Percentiles rank a stretch among this genome's conserved stretches.
phyloP scores from a whole-genome alignment of 2,113 vertebrate species.

The Tamias sibiricus region DNA sequence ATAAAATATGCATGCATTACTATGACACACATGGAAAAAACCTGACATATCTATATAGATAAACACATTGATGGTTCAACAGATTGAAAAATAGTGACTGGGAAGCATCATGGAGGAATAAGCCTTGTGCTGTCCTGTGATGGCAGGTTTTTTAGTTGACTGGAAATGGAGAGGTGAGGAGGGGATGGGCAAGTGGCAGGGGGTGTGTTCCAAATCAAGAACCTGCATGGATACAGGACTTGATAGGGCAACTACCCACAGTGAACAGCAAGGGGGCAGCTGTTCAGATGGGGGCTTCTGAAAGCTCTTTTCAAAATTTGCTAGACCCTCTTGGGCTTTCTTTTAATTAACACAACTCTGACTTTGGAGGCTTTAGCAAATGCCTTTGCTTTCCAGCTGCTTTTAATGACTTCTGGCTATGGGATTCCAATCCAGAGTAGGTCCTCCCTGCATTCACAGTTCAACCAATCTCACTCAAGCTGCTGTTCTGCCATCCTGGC shows the following conservation, averaged over 20 bases:
- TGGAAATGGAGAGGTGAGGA: not conserved
- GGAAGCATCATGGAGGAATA: not conserved
- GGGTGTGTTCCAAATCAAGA: not conserved
- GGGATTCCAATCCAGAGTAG: constrained; percentile 14
- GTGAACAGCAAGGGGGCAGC: not conserved
- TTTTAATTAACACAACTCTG: constrained; percentile 61
- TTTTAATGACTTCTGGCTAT: constrained; percentile 36
- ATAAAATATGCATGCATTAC: constrained; percentile 3
- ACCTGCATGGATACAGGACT: too few relatives aligned
- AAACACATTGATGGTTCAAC: not conserved
- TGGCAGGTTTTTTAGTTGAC: not conserved
- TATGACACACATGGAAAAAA: not conserved
- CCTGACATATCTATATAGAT: not conserved
- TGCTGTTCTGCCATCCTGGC: not conserved
- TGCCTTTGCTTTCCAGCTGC: constrained; percentile 48
- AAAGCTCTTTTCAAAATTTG: constrained; percentile 34
- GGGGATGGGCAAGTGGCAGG: not conserved
- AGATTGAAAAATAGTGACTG: not conserved
- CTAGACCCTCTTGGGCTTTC: not conserved
- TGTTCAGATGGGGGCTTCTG: not conserved
- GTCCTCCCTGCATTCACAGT: not conserved
- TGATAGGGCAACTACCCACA: not conserved
- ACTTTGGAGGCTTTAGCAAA: constrained; percentile 42
- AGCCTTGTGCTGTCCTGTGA: not conserved
- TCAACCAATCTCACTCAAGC: not conserved